Evolutionary conservation across 2,113 vertebrate species (phyloP), one percentile per base, ranked within the genome.

Genomic region (Ophiodon elongatus): DNA sequence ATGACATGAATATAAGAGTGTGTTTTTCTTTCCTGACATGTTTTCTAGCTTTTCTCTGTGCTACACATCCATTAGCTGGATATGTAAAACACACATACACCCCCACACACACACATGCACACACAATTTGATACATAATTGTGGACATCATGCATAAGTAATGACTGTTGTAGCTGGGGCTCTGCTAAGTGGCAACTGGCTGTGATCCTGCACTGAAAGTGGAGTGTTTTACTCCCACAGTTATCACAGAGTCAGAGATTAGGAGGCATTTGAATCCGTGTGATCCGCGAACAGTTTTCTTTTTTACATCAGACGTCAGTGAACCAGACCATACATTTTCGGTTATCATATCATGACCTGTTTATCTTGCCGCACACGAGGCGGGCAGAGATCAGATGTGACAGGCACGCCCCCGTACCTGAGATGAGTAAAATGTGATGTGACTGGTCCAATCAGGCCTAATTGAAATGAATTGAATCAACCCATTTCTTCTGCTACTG

Each of bases 401-500:
- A 91, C 81, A 77, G 73, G 66, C 77, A 4, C 7, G 68, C 60
- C 79, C n/a, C 79, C n/a, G 79, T 84, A 92, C 91, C 89, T 90
- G 83, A 93, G 92, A 95, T 92, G 86, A 93, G 86, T 84, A 70
- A 92, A 91, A 95, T 94, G 67, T 82, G 82, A 93, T 92, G 87
- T 92, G 94, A 93, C 91, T 83, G 87, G 31, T 73, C 41, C 89
- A 86, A 88, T 91, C 85, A 54, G 82, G 79, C 50, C 64, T 93
- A 93, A 95, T 89, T 91, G 89, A 94, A 94, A 93, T 90, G 83
- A 93, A 95, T 93, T 83, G 88, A 94, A 94, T 93, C 84, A 92
- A 92, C 85, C 88, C 57, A 92, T 93, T 94, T 93, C 89, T 93
- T 91, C 85, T 90, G 80, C 88, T 90, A 93, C 92, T 92, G 92